Conservation (phyloP, 2,113 vertebrate genomes). For the Oenanthe melanoleuca region DNA sequence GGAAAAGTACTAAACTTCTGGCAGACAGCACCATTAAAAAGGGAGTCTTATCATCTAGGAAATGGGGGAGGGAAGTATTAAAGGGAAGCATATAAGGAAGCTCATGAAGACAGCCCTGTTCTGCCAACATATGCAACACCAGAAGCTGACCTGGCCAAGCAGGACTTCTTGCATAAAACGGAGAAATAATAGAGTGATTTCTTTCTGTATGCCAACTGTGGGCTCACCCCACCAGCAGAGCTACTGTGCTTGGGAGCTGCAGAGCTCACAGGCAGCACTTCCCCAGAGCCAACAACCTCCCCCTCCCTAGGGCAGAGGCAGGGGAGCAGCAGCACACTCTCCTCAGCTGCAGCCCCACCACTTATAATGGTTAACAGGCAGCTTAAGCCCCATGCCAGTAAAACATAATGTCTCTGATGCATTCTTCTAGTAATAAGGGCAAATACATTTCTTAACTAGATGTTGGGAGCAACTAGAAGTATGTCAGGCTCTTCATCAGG, state of each 20-base stretch:
- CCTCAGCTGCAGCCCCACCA: background rate
- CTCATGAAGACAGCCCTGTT: background rate
- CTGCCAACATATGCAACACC: background rate
- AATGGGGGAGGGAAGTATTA: background rate
- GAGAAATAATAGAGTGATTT: background rate
- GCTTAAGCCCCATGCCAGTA: background rate
- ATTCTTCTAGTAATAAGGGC: background rate
- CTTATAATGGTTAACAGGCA: background rate
- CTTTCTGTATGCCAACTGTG: background rate
- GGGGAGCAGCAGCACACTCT: background rate
- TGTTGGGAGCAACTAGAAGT: background rate
- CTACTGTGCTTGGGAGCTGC: background rate
- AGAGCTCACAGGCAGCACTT: background rate
- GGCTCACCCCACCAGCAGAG: background rate
- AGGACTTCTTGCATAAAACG: background rate
- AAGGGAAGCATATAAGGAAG: background rate
- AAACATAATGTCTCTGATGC: background rate
- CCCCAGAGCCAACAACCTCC: background rate
- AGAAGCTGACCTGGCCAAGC: background rate
- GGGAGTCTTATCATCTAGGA: background rate
- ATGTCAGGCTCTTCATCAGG: background rate
- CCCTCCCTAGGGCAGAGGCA: background rate
- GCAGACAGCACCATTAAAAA: background rate
- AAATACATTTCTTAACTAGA: background rate
- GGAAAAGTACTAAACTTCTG: background rate